Conservation (phyloP, 2,888 invertebrate species). For the Tortricodes alternella region DNA sequence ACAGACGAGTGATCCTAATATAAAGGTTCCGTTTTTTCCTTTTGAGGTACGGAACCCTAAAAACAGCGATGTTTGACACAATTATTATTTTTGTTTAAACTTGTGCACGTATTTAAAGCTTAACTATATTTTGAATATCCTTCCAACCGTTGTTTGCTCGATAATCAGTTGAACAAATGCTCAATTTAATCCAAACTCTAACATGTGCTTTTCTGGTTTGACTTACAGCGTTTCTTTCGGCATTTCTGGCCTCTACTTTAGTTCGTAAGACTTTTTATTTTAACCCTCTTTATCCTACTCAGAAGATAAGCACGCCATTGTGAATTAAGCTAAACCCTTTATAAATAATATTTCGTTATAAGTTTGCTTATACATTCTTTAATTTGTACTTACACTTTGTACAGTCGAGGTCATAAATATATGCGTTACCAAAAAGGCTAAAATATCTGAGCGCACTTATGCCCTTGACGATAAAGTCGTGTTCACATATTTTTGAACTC, state of each 20-base stretch:
- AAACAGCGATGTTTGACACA: too few species aligned
- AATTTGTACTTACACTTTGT: neutral
- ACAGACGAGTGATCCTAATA: too few species aligned
- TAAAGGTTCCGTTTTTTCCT: too few species aligned
- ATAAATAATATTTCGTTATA: conserved; percentile 2
- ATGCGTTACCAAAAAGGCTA: too few species aligned
- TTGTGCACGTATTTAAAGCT: neutral
- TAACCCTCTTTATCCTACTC: conserved; percentile 44
- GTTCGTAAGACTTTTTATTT: conserved; percentile 78
- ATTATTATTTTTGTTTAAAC: too few species aligned
- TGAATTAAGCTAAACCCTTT: neutral
- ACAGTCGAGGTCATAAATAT: too few species aligned
- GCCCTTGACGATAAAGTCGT: too few species aligned
- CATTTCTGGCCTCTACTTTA: conserved; percentile 81
- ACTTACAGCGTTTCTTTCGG: conserved; percentile 80
- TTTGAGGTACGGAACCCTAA: too few species aligned
- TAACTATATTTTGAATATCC: neutral
- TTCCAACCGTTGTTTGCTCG: neutral
- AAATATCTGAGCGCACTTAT: too few species aligned
- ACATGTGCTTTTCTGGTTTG: conserved; percentile 43
- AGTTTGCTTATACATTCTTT: neutral
- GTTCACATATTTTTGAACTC: too few species aligned
- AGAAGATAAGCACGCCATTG: conserved; percentile 38
- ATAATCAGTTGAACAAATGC: conserved; percentile 3
- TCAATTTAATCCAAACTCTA: conserved; percentile 16